Percentiles rank a stretch among this genome's conserved stretches.
Evolutionary conservation across 2,113 vertebrate species (phyloP).

Genomic region (Cyprinodon tularosa): DNA sequence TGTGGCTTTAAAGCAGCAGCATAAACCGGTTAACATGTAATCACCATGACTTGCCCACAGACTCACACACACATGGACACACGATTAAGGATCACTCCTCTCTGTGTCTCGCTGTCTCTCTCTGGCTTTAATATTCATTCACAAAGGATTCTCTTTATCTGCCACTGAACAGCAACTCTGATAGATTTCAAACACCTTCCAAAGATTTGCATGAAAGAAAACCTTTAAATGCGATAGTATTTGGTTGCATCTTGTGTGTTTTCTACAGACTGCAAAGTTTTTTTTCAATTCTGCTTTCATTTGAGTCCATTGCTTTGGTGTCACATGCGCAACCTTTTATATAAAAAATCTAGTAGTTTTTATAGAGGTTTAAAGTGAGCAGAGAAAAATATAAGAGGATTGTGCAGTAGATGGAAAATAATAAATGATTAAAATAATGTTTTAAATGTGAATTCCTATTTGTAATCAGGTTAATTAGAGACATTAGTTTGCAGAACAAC

Average conservation of each 20-base stretch:
- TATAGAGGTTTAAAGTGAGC: not conserved
- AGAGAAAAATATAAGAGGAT: not conserved
- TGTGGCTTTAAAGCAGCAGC: conserved; percentile 53
- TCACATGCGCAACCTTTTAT: conserved; percentile 6
- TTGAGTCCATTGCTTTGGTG: conserved; percentile 3
- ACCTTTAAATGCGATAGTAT: conserved; percentile 6
- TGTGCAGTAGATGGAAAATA: not conserved
- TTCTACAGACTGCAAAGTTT: conserved; percentile 6
- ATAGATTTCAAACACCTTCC: conserved; percentile 11
- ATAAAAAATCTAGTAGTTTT: not conserved
- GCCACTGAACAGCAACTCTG: conserved; percentile 18
- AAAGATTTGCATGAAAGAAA: not conserved
- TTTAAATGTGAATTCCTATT: too few species aligned
- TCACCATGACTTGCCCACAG: conserved; percentile 45
- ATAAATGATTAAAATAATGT: too few species aligned
- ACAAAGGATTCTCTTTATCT: conserved; percentile 2
- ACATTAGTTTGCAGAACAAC: not conserved
- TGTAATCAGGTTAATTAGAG: too few species aligned
- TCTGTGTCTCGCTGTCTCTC: conserved; percentile 3
- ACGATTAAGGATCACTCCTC: conserved; percentile 20
- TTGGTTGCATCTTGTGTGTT: conserved; percentile 3
- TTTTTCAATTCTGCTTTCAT: conserved; percentile 11
- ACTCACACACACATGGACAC: conserved; percentile 15
- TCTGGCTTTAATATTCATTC: conserved; percentile 21
- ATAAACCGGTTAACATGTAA: conserved; percentile 67